A percentile compares a stretch with the other conserved stretches of the same genome.
Evolutionary conservation across 2,797 vertebrate genomes (phyloP).

Genomic region (Chloroceryle inda): DNA sequence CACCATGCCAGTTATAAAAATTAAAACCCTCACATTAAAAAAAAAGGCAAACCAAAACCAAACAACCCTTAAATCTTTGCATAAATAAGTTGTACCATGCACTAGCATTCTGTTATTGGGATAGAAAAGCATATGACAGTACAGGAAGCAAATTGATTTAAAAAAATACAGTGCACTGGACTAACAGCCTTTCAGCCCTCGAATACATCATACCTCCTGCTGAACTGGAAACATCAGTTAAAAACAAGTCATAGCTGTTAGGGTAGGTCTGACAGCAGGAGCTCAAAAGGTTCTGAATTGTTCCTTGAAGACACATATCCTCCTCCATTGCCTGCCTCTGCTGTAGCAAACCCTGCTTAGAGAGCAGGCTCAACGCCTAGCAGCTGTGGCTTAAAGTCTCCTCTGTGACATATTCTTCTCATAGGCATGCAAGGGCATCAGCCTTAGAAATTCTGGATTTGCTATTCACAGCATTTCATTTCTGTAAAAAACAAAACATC

Average conservation of each 20-base stretch:
- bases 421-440: not conserved
- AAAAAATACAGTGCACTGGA: not conserved
- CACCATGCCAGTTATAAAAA: not conserved
- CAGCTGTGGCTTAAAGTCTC: not conserved
- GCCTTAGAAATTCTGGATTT: slow-evolving; percentile 27
- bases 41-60: too few relatives aligned
- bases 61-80: not conserved
- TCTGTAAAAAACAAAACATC: slow-evolving; percentile 2
- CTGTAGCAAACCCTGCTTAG: not conserved
- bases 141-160: not conserved
- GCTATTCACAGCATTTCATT: slow-evolving; percentile 1
- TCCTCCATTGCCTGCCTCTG: slow-evolving; percentile 27
- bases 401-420: not conserved
- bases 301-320: slow-evolving; percentile 19
- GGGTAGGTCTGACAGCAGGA: slow-evolving; percentile 29
- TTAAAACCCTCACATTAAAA: not conserved
- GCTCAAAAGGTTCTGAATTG: not conserved
- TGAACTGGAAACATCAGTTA: slow-evolving; percentile 8
- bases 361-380: not conserved
- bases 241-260: not conserved
- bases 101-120: not conserved
- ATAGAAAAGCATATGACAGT: not conserved
- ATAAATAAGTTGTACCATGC: not conserved
- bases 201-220: not conserved
- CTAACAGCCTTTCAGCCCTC: not conserved